phyloP scores from a whole-genome alignment of 1,140 invertebrate species.

The Eufriesea mexicana region DNA sequence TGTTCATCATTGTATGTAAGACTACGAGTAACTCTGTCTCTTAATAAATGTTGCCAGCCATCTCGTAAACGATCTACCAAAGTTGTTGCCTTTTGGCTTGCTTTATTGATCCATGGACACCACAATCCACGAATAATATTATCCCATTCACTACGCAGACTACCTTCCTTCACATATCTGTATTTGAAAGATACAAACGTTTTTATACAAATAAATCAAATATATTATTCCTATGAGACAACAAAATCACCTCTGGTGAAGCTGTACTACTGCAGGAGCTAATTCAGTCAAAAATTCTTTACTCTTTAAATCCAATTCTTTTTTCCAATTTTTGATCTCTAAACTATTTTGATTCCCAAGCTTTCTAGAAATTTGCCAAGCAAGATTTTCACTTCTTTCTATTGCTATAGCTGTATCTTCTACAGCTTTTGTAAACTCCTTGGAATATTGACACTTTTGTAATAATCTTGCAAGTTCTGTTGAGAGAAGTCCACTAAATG shows the following conservation, averaged over 20 bases:
- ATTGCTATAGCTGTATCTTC: constrained; percentile 79
- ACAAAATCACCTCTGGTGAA: constrained; percentile 83
- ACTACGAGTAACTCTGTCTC: constrained; percentile 92
- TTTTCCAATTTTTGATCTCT: constrained; percentile 75
- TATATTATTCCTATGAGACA: neutral
- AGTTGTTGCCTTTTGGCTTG: constrained; percentile 88
- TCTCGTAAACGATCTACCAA: constrained; percentile 91
- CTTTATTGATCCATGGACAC: constrained; percentile 86
- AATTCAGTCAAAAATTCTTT: constrained; percentile 79
- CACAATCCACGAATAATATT: constrained; percentile 86
- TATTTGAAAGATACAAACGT: constrained; percentile 34
- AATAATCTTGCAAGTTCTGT: constrained; percentile 83
- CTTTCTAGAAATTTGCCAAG: constrained; percentile 71
- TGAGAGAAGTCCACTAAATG: constrained; percentile 85
- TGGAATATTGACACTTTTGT: constrained; percentile 81
- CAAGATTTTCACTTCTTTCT: constrained; percentile 74
- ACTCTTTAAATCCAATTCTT: constrained; percentile 77
- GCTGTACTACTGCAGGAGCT: constrained; percentile 83
- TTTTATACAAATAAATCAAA: neutral
- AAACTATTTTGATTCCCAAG: constrained; percentile 65
- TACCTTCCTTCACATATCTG: constrained; percentile 82
- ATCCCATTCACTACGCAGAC: constrained; percentile 88
- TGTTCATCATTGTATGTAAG: constrained; percentile 96
- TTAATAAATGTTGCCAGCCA: constrained; percentile 95
- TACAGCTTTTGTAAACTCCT: constrained; percentile 80